Base-by-base conservation (phyloP, 92 coral and sea anemone species). In the Blastomussa wellsi region DNA sequence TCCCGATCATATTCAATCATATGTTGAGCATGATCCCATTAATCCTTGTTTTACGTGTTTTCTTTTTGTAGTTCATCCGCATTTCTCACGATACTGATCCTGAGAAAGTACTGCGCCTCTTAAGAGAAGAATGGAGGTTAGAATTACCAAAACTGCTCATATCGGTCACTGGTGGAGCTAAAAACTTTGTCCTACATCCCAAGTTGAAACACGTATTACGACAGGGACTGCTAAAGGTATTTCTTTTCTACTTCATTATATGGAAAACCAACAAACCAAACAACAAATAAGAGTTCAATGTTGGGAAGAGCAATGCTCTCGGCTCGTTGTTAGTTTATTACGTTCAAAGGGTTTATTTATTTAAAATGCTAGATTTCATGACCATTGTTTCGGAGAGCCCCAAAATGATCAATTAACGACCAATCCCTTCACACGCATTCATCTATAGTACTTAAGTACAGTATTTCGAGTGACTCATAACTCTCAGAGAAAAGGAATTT, bases 141-240 rank as follows among this genome's bases (percentile, higher is more conserved):
- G 88, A 90, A 3, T 80, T 92, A 35, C 98, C 98, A 48, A 94
- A 94, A 73, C 92, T 94, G 24, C 86, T 94, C 71, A 94, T 94
- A 60, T 94, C 98, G 49, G 98, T 94, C 86, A 94, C 98, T 7
- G 98, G 98, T 31, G 98, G 98, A 74, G 98, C 98, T 9, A 94
- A 94, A 89, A 90, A 90, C 88, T 94, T 94, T 79, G 75, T 86
- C 5, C 77, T 94, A 41, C 98, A 94, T 74, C 93, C 98, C 19
- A 92, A 94, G 75, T 84, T 94, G 79, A 94, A 94, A 67, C 91
- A 92, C 80, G 95, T 94, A 38, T 83, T 94, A 15, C 86, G 95
- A 51, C 95, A 90, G 69, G 98, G 98, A 17, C 82, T 94, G 19
- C 84, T 94, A 22, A 92, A 90, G 95, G 98, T 92, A 85, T 26